Evolutionary conservation across 2,113 vertebrate species (phyloP), one percentile per base, ranked within the genome.

Genomic region (Rana temporaria): DNA sequence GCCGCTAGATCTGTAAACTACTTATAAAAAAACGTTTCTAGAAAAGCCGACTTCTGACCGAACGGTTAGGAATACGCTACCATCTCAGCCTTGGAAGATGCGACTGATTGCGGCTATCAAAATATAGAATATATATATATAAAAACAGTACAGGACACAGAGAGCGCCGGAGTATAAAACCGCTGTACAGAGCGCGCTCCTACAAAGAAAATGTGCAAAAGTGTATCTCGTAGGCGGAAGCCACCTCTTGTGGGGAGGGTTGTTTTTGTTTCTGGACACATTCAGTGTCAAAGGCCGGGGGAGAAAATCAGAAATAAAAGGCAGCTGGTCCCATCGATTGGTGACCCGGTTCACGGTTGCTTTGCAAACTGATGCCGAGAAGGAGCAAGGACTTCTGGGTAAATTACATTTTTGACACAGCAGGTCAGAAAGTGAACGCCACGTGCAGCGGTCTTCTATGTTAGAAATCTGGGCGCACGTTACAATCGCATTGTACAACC

Each of bases 41-140:
- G 22, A 78, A 78, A 73, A 62, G 8, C 22, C 8, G 24, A 9
- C 19, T 48, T n/a, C 52, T 53, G 48, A 77, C 42, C 18, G 53
- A 48, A 60, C n/a, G 22, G 59, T 63, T 15, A 63, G 15, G 24
- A 24, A 14, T 14, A 30, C 12, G 38, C n/a, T 5, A 22, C 67
- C 67, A 2, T 69, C n/a, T 17, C 2, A 17, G 52, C 17, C 9
- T 18, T 6, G 26, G 18, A 72, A 53, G 26, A 24, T 34, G 3
- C 15, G 4, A 57, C 53, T 32, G 70, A 24, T 18, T 19, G 42
- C 53, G 18, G 26, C 24, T 73, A 65, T 65, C 16, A 57, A 81
- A 81, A 81, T 81, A 81, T 81, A 81, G 38, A 81, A 65, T 32
- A 81, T 81, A 72, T 72, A 76, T 78, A 78, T 78, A 30, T 30